Percentiles rank a stretch among this genome's conserved stretches.
These are phyloP conservation scores for Petrolisthes manimaculis DNA, from an alignment of 2,888 invertebrate species.

Conservation along the genomic window DNA sequence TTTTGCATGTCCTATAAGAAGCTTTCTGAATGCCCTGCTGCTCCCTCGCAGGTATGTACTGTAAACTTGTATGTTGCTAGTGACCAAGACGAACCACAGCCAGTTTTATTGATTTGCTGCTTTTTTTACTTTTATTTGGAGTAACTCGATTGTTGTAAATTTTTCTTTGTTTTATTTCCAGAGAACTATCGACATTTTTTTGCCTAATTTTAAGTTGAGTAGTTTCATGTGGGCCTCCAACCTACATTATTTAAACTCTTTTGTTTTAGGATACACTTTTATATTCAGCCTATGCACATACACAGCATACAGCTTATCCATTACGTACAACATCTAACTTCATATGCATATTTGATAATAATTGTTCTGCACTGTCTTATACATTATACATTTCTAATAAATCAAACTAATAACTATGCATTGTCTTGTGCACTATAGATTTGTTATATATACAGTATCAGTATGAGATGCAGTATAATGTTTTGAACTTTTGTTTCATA, in stretches of 20 bases:
- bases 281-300: background rate
- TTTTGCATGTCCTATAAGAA: slow-evolving; percentile 51
- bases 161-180: slow-evolving; percentile 27
- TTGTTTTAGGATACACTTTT: slow-evolving; percentile 1
- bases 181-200: background rate
- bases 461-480: no score
- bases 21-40: slow-evolving; percentile 59
- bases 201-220: no score
- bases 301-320: no score
- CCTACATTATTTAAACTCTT: background rate
- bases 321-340: no score
- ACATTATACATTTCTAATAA: no score
- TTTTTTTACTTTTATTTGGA: slow-evolving; percentile 34
- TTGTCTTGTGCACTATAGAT: no score
- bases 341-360: no score
- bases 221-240: no score
- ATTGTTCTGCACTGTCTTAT: no score
- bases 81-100: slow-evolving; percentile 58
- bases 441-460: no score
- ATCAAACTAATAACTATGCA: no score
- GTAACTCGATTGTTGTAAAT: slow-evolving; percentile 21
- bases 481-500: no score
- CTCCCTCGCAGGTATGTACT: slow-evolving; percentile 49
- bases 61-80: slow-evolving; percentile 47
- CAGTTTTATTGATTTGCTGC: slow-evolving; percentile 45